A percentile compares a stretch with the other conserved stretches of the same genome.
Evolutionary conservation across 1,140 invertebrate species (phyloP).

Genomic region (Drosophila erecta): DNA sequence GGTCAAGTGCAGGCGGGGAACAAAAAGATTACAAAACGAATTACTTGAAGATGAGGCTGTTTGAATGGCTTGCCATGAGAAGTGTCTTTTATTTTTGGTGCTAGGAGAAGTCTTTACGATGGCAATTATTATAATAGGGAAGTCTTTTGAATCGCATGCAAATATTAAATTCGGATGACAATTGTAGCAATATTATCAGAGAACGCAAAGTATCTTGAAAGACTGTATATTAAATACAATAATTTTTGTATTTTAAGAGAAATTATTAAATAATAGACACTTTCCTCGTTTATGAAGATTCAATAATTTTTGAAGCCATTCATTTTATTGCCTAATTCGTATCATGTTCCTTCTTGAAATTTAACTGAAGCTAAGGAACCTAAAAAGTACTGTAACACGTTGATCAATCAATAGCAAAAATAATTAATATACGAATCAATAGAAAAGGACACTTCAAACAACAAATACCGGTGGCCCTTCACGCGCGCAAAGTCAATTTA

Average conservation of each 20-base stretch:
- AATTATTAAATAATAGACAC: too few species aligned
- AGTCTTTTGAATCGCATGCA: not conserved
- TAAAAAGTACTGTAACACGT: not conserved
- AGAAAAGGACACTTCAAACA: constrained; percentile 25
- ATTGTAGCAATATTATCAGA: too few species aligned
- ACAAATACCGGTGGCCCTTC: constrained; percentile 22
- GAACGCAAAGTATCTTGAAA: too few species aligned
- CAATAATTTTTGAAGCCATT: too few species aligned
- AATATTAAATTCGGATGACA: too few species aligned
- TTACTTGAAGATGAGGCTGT: constrained; percentile 15
- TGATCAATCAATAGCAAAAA: not conserved
- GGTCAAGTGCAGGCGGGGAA: constrained; percentile 66
- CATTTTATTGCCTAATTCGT: too few species aligned
- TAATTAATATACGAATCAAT: not conserved
- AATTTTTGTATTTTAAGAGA: too few species aligned
- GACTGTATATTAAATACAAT: too few species aligned
- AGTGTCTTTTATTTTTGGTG: not conserved
- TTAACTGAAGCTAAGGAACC: too few species aligned
- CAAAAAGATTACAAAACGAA: constrained; percentile 47
- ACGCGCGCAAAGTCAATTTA: constrained; percentile 5
- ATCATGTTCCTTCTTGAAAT: too few species aligned
- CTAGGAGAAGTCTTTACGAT: not conserved
- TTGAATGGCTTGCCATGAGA: not conserved
- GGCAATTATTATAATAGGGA: too few species aligned
- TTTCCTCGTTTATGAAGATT: too few species aligned